Evolutionary conservation across 2,888 invertebrate genomes (phyloP).

Genomic region (Diplazon laetatorius): DNA sequence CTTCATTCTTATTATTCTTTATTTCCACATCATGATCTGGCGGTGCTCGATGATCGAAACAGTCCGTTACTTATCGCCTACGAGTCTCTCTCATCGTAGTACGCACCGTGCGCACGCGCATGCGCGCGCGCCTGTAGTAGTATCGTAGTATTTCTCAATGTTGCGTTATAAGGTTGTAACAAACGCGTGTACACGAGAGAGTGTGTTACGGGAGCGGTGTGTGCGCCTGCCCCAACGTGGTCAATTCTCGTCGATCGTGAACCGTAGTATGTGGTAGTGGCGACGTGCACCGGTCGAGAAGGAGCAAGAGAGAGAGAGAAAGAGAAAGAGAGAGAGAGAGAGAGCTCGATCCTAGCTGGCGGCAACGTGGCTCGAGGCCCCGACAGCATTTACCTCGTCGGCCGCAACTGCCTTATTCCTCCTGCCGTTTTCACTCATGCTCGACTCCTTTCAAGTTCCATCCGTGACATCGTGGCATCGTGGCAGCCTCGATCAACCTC

Average conservation of each 20-base stretch:
- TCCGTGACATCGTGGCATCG: constrained; percentile 24
- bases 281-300: too few relatives aligned
- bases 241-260: constrained; percentile 7
- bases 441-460: constrained; percentile 55
- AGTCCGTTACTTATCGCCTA: constrained; percentile 3
- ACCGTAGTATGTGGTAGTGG: too few relatives aligned
- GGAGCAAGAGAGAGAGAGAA: neutral
- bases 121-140: constrained; percentile 42
- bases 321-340: neutral
- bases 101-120: too few relatives aligned
- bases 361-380: constrained; percentile 16
- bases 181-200: constrained; percentile 10
- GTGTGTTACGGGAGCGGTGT: constrained; percentile 9
- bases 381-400: constrained; percentile 5
- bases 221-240: constrained; percentile 48
- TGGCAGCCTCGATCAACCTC: constrained; percentile 40
- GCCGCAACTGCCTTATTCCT: constrained; percentile 18
- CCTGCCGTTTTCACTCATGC: constrained; percentile 31
- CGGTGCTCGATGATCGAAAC: neutral
- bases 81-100: neutral
- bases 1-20: too few relatives aligned
- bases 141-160: constrained; percentile 31
- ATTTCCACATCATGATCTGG: too few relatives aligned
- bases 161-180: neutral
- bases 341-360: constrained; percentile 9